Percentiles rank a stretch among this genome's conserved stretches.
These are phyloP conservation scores for Lottia gigantea DNA, from an alignment of 2,888 invertebrate species.

Conservation along the genomic window DNA sequence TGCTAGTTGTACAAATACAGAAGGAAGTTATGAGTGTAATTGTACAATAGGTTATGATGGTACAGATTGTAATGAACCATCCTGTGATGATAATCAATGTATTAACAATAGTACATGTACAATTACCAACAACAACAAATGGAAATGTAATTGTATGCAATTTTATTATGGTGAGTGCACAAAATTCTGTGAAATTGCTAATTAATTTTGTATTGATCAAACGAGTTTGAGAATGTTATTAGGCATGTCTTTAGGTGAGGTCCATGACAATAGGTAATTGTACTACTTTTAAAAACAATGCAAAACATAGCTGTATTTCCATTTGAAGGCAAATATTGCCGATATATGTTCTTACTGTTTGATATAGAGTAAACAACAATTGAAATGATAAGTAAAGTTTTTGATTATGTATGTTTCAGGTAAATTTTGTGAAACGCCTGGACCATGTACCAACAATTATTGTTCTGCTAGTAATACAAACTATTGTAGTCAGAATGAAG, in stretches of 20 bases:
- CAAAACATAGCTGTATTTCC: no score
- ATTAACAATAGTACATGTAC: slow-evolving; percentile 41
- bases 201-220: no score
- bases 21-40: slow-evolving; percentile 50
- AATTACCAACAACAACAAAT: slow-evolving; percentile 21
- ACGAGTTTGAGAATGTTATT: no score
- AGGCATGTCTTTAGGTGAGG: no score
- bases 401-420: slow-evolving; percentile 12
- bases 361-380: no score
- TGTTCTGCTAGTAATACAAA: slow-evolving; percentile 41
- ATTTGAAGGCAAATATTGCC: no score
- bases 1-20: slow-evolving; percentile 70
- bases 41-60: slow-evolving; percentile 54
- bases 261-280: no score
- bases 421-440: slow-evolving; percentile 26
- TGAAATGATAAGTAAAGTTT: no score
- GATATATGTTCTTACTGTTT: no score
- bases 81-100: slow-evolving; percentile 44
- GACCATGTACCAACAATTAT: slow-evolving; percentile 45
- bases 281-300: no score
- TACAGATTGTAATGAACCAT: slow-evolving; percentile 41
- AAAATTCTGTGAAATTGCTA: background rate
- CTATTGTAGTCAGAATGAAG: slow-evolving; percentile 41
- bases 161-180: slow-evolving; percentile 49
- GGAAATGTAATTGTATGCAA: slow-evolving; percentile 40